phyloP scores from a whole-genome alignment of 2,113 vertebrate genomes.

The Girardinichthys multiradiatus region DNA sequence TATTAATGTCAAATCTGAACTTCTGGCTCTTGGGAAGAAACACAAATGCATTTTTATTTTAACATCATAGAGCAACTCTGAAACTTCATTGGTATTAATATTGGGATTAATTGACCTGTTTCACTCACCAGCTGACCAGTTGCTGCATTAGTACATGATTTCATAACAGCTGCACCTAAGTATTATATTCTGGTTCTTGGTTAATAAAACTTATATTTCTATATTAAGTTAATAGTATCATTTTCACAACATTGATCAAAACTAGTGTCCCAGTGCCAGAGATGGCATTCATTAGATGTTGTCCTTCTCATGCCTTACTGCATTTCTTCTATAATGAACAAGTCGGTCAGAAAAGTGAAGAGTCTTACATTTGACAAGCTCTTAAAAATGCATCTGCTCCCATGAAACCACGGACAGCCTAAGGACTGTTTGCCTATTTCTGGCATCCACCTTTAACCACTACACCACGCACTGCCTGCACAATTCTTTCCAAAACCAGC shows the following conservation, averaged over 20 bases:
- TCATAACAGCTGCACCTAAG: too few relatives aligned
- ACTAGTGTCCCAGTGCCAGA: neutral
- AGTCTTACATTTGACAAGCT: neutral
- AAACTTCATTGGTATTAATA: too few relatives aligned
- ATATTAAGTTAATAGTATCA: neutral
- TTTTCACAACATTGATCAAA: neutral
- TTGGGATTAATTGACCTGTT: neutral
- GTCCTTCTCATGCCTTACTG: fast-evolving
- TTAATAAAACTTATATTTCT: neutral
- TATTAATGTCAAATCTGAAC: too few relatives aligned
- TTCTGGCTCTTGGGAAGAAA: too few relatives aligned
- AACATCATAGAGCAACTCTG: too few relatives aligned
- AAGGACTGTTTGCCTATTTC: conserved; percentile 19
- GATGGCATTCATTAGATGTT: neutral
- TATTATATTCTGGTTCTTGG: too few relatives aligned
- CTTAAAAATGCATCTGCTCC: conserved; percentile 14
- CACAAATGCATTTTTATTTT: too few relatives aligned
- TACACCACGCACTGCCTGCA: conserved; percentile 10
- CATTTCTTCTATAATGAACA: conserved; percentile 1
- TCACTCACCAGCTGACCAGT: neutral
- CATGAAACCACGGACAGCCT: conserved; percentile 2
- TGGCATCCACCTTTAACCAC: conserved; percentile 18
- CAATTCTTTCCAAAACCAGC: conserved; percentile 17
- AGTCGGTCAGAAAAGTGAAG: neutral
- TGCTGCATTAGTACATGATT: neutral